phyloP scores from a whole-genome alignment of 2,113 vertebrate species.

The Cyanistes caeruleus region DNA sequence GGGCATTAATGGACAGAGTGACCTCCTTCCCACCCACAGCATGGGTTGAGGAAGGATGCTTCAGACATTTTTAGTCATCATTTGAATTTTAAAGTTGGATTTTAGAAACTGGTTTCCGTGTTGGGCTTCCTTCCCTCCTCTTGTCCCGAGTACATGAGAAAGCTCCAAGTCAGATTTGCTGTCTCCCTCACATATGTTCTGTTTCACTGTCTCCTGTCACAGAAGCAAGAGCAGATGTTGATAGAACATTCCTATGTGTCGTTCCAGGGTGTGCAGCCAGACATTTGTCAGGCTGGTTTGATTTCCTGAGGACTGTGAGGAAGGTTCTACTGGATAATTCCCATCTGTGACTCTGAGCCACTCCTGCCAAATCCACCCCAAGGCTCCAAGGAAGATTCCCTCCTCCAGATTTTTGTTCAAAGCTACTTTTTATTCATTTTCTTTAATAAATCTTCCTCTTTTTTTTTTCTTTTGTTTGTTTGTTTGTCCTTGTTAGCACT shows the following conservation, averaged over 20 bases:
- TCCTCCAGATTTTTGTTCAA: neutral
- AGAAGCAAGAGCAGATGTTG: constrained; percentile 49
- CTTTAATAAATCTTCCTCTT: neutral
- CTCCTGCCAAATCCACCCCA: constrained; percentile 14
- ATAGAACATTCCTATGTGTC: constrained; percentile 27
- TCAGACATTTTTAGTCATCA: neutral
- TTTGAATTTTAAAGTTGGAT: neutral
- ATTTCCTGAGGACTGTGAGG: constrained; percentile 15
- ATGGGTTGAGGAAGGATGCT: neutral
- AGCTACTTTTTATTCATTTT: neutral
- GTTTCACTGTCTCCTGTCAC: neutral
- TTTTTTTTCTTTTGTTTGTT: no score
- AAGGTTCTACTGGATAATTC: constrained; percentile 30
- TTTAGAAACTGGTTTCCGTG: neutral
- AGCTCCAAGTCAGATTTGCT: neutral
- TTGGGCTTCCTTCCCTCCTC: neutral
- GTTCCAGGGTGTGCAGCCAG: constrained; percentile 28
- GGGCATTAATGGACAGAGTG: accelerated
- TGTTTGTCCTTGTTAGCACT: neutral
- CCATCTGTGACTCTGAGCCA: neutral
- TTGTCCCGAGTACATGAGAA: neutral
- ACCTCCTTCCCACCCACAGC: neutral
- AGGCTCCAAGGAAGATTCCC: constrained; percentile 12
- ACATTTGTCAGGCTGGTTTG: constrained; percentile 49
- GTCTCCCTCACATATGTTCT: neutral